Evolutionary conservation across 2,888 invertebrate genomes (phyloP), one percentile per base, ranked within the genome.

Genomic region (Tenthredo livida): DNA sequence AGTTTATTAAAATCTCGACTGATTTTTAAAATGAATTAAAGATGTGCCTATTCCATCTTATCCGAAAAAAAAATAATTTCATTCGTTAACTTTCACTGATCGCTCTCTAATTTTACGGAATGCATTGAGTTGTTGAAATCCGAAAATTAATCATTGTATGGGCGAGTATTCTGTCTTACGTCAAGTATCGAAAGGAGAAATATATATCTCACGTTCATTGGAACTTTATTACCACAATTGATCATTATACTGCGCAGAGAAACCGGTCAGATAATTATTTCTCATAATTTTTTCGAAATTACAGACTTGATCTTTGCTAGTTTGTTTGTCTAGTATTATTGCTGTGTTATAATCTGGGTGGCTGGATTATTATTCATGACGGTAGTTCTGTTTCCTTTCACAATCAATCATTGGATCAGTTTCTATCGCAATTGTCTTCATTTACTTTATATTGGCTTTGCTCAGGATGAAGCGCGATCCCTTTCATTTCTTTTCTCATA

Each of bases 1-100:
- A 29, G 29, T 83, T 70, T 29, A 83, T 83, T 70, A 83, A 83
- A 83, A 83, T 83, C 67, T 47, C 29, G 83, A 83, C 83, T 67
- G 80, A 67, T 83, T 83, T 83, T 83, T 70, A 6, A 17, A 67
- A 6, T 50, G 29, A 67, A n/a, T n/a, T n/a, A 80, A 67, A 80
- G 61, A 80, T 21, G 58, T 29, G 40, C 37, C 40, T n/a, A n/a
- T n/a, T n/a, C 40, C 37, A 37, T 54, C 33, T 78, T 78, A 58
- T 75, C 47, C 12, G n/a, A 17, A 54, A 50, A 77, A 37, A 40
- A n/a, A 29, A 29, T 29, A 29, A 25, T 77, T 33, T 29, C 17
- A 17, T 77, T 54, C 37, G 17, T 17, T 54, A 33, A 47, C 4
- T 77, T 77, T 40, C 50, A 77, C 33, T 77, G 12, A 33, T 33